Evolutionary conservation across 2,888 invertebrate genomes (phyloP).

Genomic region (Scaptomyza caliginosa): DNA sequence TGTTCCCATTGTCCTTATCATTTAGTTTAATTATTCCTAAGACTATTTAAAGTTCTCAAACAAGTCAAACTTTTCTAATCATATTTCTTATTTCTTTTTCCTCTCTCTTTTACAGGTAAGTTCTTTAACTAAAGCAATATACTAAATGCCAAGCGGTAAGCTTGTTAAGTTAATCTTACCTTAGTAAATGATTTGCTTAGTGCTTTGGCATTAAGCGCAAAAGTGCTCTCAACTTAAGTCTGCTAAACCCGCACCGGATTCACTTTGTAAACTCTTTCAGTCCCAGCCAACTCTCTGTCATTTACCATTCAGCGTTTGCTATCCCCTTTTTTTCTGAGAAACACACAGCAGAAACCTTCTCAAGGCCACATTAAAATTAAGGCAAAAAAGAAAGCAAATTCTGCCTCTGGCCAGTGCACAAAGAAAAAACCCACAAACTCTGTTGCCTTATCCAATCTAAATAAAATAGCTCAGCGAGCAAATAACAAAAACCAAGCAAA

Average conservation of each 20-base stretch:
- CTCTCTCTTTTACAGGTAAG: constrained; percentile 4
- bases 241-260: neutral
- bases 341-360: neutral
- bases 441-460: constrained; percentile 16
- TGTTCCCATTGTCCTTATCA: neutral
- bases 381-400: neutral
- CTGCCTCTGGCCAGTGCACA: neutral
- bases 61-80: no score
- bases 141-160: neutral
- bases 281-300: neutral
- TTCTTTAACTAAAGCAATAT: neutral
- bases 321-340: neutral
- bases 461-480: constrained; percentile 8
- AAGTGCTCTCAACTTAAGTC: neutral
- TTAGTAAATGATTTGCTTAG: neutral
- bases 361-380: constrained; percentile 13
- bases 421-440: constrained; percentile 6
- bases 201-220: neutral
- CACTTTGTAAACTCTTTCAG: neutral
- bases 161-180: neutral
- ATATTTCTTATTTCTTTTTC: no score
- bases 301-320: neutral
- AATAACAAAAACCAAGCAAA: neutral
- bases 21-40: neutral
- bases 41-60: no score